Base-by-base conservation (phyloP, 2,888 invertebrate genomes). In the Folsomia manolachei region DNA sequence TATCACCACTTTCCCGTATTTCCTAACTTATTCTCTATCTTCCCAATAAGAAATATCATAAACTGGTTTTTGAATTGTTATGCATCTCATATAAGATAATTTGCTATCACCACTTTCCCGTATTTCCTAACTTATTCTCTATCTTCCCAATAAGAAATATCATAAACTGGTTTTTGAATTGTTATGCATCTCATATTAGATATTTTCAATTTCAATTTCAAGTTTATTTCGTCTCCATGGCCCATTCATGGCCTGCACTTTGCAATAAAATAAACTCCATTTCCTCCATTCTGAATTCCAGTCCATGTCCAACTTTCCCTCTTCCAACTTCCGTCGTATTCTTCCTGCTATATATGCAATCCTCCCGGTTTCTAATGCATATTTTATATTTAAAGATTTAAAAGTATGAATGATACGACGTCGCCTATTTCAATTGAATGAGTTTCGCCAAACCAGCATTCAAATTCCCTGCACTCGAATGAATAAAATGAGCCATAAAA, bases 331-430 rank as follows among this genome's bases (percentile, higher is more conserved):
- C 56, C 56, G 18, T 21, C 56, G 18, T 56, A 14, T 19, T 19
- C 56, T 19, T 56, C 21, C 56, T 18, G 56, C 7, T 7, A 56
- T n/a, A n/a, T n/a, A 56, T 56, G 39, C 14, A 4, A 39, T 39
- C 39, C 39, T 39, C 39, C 39, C 14, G 39, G 4, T 9, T 39
- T 56, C 24, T 52, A 52, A n/a, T 24, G 66, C 66, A 66, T 66
- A 66, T 27, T 52, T 51, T 66, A 24, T 25, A 52, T 24, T 66
- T 56, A 19, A 56, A 56, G 56, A 56, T 56, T 56, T 21, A 66
- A 66, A 66, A 66, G 66, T 52, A 66, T 66, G 66, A 66, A 19
- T 66, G 66, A 66, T 27, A 26, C 19, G 27, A 64, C n/a, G n/a
- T n/a, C n/a, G n/a, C n/a, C 39, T 27, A 7, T 4, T n/a, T 56